Base-by-base conservation (phyloP, 2,797 vertebrate genomes). In the Onychomys arenicola region DNA sequence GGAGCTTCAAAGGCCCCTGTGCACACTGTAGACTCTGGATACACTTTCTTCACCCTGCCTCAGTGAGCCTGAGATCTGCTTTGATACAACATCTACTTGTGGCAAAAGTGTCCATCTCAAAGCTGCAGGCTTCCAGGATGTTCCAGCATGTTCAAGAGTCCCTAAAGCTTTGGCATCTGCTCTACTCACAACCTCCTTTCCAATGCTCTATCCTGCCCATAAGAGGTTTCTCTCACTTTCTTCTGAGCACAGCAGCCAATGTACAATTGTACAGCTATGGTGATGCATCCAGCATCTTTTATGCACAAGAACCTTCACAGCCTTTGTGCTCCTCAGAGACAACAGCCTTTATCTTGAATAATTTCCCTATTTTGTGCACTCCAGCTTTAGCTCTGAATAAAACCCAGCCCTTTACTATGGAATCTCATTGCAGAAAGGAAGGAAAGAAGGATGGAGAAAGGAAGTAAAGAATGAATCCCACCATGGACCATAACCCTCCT, bases 301-400 rank as follows among this genome's bases (percentile, higher is more conserved):
- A 89, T 5, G 52, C 23, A 78, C 49, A 40, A 86, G 29, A 21
- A 16, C 19, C 90, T 94, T 78, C 46, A 75, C 52, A 43, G 11
- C 49, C 52, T 43, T 37, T 32, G 17, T 6, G 55, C 0, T 77
- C 46, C 23, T 29, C 59, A 94, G 85, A 96, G 40, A 3, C 46
- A 91, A 78, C 9, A 46, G 55, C 46, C 19, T 34, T 85, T 37
- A 6, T 46, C 90, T 92, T 92, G 52, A 84, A 52, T 93, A 19
- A n/a, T 69, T 90, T 59, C 46, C 37, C 11, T 13, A 69, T 78
- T 85, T 49, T 69, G 32, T n/a, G 65, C 6, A 69, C 17, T 4
- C 40, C 34, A 81, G n/a, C 46, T 61, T 77, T 78, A 73, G 91
- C 27, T 91, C n/a, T 69, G 21, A 93, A 95, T 59, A 90, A 67